Evolutionary conservation across 2,888 invertebrate species (phyloP), one percentile per base, ranked within the genome.

Genomic region (Nomada fabriciana): DNA sequence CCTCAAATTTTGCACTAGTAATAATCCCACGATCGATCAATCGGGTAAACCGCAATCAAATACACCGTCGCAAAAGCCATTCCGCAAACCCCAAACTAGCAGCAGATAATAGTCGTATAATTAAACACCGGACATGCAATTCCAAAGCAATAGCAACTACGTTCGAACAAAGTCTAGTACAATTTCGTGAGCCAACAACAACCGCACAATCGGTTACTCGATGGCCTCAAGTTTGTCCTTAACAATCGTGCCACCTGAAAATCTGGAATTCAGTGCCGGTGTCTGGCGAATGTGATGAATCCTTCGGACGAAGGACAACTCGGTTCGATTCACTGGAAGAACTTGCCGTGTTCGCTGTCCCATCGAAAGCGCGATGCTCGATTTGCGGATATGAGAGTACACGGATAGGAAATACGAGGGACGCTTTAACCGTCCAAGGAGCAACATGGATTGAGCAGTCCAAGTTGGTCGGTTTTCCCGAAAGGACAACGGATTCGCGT

Each of bases 351-450:
- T 70, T 55, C 69, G 52, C 23, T 2, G 65, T 20, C 42, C 59
- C 50, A 59, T 71, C 50, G 65, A 73, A 67, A 61, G 47, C 60
- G 23, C 67, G 57, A 47, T 73, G 71, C 53, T 80, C 59, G 76
- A 57, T 65, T 9, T 29, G 23, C 65, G 79, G 76, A 75, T 79
- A 74, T 75, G 53, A 67, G 53, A 61, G 76, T 70, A 80, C 83
- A 83, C 72, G 68, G 50, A 70, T 73, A 73, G 84, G 79, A 91
- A 92, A 87, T 89, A 90, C 71, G 82, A 85, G 89, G 88, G 86
- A 91, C 89, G 90, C 89, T 91, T 91, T 90, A 91, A 90, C 88
- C 84, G 82, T 83, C 76, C 82, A 60, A 57, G 76, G 80, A 85
- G 83, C 88, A 86, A 85, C 84, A 82, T 77, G 79, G 80, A 69